Conservation (phyloP, 2,797 vertebrate species). For the Lemur catta region DNA sequence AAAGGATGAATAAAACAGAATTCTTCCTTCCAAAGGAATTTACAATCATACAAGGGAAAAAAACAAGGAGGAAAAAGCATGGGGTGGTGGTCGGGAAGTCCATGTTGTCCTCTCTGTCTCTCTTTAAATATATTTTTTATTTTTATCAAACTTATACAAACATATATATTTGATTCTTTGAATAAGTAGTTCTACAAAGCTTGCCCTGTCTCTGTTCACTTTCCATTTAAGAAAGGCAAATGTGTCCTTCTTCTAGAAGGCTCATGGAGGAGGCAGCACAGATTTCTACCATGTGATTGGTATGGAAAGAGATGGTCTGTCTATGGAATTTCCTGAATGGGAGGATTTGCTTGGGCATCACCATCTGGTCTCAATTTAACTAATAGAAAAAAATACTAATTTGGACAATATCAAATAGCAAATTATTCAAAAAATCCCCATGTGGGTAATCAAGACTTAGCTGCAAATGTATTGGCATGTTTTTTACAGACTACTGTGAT, state of each 20-base stretch:
- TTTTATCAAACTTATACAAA: neutral
- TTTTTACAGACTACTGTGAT: neutral
- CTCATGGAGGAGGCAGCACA: neutral
- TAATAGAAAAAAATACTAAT: neutral
- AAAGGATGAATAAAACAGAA: neutral
- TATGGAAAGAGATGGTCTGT: neutral
- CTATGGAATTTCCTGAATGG: neutral
- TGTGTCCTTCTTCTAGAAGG: constrained; percentile 20
- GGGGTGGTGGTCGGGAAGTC: neutral
- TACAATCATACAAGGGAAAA: neutral
- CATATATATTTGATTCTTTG: neutral
- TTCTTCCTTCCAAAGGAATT: neutral
- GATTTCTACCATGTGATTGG: neutral
- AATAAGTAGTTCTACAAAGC: neutral
- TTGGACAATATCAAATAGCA: neutral
- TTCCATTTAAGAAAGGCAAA: neutral
- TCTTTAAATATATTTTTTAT: neutral
- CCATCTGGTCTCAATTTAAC: constrained; percentile 23
- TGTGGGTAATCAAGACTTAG: neutral
- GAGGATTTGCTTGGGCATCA: neutral
- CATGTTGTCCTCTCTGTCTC: neutral
- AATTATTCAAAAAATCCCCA: neutral
- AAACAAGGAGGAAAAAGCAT: neutral
- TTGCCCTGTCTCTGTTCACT: neutral
- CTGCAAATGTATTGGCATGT: neutral